A percentile compares a stretch with the other conserved stretches of the same genome.
These are phyloP conservation scores for Leucophenga montana DNA, from an alignment of 2,888 invertebrate genomes.

Conservation along the genomic window DNA sequence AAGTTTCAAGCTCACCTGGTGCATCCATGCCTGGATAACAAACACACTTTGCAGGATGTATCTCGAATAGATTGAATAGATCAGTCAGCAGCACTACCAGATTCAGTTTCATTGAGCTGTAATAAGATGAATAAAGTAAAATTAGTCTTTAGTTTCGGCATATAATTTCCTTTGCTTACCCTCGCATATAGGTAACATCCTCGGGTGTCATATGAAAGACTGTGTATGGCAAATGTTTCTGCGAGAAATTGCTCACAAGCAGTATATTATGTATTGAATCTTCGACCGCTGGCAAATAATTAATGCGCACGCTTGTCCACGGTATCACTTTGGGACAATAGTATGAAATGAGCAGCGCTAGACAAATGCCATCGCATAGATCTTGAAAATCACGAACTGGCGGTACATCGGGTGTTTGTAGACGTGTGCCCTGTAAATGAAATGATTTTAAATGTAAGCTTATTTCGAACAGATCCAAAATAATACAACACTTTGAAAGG, in stretches of 20 bases:
- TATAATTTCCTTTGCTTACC: conserved; percentile 75
- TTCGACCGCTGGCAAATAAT: conserved; percentile 73
- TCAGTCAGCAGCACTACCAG: conserved; percentile 93
- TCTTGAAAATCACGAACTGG: conserved; percentile 86
- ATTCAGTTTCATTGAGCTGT: conserved; percentile 92
- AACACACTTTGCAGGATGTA: conserved; percentile 91
- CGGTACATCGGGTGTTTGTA: conserved; percentile 78
- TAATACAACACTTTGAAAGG: too few species aligned
- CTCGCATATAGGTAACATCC: conserved; percentile 94
- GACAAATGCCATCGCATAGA: conserved; percentile 90
- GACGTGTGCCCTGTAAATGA: conserved; percentile 75
- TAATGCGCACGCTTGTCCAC: conserved; percentile 79
- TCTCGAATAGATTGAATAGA: conserved; percentile 93
- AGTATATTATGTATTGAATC: conserved; percentile 94
- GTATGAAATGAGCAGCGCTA: conserved; percentile 90
- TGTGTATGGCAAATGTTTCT: conserved; percentile 86
- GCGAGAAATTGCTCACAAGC: conserved; percentile 90
- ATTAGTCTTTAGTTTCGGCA: neutral
- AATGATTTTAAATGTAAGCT: too few species aligned
- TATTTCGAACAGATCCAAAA: too few species aligned
- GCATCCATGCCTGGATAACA: conserved; percentile 84
- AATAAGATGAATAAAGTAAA: conserved; percentile 55
- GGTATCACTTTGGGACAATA: conserved; percentile 89
- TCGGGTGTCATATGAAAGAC: conserved; percentile 96
- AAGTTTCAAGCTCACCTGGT: conserved; percentile 60